phyloP scores from a whole-genome alignment of 2,113 vertebrate genomes.

The Callipepla californica region DNA sequence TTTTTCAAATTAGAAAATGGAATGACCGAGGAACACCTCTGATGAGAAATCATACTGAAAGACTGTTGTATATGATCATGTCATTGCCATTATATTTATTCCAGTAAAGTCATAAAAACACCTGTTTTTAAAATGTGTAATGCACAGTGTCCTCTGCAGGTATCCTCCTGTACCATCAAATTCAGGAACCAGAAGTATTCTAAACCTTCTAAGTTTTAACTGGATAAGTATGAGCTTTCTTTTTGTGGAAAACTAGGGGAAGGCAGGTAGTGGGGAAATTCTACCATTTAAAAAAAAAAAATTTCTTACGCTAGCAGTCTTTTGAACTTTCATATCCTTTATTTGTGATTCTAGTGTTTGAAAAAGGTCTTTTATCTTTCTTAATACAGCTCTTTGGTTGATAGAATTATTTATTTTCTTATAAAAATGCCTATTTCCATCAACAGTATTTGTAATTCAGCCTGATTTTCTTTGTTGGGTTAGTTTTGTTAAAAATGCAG shows the following conservation, averaged over 20 bases:
- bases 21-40: not conserved
- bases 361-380: conserved; percentile 22
- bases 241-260: not conserved
- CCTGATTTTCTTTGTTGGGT: not conserved
- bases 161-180: not conserved
- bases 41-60: conserved; percentile 7
- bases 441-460: conserved; percentile 10
- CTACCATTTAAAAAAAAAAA: not conserved
- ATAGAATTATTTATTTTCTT: conserved; percentile 46
- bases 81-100: not conserved
- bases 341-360: not conserved
- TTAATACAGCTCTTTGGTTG: not conserved
- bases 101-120: not conserved
- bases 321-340: conserved; percentile 1
- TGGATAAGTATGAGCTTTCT: not conserved
- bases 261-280: not conserved
- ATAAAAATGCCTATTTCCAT: conserved; percentile 4
- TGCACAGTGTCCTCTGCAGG: not conserved
- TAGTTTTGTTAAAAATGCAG: not conserved
- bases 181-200: not conserved
- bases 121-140: not conserved
- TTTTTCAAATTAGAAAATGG: conserved; percentile 1
- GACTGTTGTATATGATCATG: not conserved
- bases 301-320: conserved; percentile 30
- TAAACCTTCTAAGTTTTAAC: not conserved